phyloP scores from a whole-genome alignment of 1,140 invertebrate species.

The Orius laevigatus region DNA sequence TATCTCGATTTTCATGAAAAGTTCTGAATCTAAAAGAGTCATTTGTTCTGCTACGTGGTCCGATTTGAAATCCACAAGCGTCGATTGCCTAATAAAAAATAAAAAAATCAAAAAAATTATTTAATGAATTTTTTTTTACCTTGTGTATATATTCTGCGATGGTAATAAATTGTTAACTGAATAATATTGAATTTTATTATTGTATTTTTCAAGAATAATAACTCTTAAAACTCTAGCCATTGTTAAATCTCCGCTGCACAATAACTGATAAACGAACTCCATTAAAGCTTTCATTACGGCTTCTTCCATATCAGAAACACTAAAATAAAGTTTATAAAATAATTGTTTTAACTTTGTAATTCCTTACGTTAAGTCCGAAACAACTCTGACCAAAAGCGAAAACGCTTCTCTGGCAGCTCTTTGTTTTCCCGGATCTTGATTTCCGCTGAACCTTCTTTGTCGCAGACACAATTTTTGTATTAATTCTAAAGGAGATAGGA shows the following conservation, averaged over 20 bases:
- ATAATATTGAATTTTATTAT: slow-evolving; percentile 40
- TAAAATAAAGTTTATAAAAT: slow-evolving; percentile 27
- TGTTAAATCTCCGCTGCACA: slow-evolving; percentile 67
- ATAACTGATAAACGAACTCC: slow-evolving; percentile 81
- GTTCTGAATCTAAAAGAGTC: slow-evolving; percentile 87
- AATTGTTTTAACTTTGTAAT: not conserved
- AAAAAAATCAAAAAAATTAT: not conserved
- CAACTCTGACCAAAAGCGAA: slow-evolving; percentile 75
- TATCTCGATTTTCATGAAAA: slow-evolving; percentile 93
- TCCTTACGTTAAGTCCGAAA: slow-evolving; percentile 84
- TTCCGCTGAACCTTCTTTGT: slow-evolving; percentile 66
- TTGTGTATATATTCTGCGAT: slow-evolving; percentile 24
- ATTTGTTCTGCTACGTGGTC: slow-evolving; percentile 91
- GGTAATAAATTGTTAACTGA: slow-evolving; percentile 20
- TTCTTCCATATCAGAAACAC: slow-evolving; percentile 65
- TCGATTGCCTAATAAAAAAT: slow-evolving; percentile 44
- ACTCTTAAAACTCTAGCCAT: slow-evolving; percentile 76
- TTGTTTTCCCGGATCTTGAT: slow-evolving; percentile 50
- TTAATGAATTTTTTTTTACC: too few relatives aligned
- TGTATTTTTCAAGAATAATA: slow-evolving; percentile 80
- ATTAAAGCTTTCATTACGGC: slow-evolving; percentile 57
- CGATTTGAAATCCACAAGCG: slow-evolving; percentile 83
- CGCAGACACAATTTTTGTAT: slow-evolving; percentile 76
- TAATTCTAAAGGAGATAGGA: slow-evolving; percentile 73
- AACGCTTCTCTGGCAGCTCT: slow-evolving; percentile 73